A percentile compares a stretch with the other conserved stretches of the same genome.
phyloP scores from a whole-genome alignment of 2,888 invertebrate species.

The Lordiphosa andalusiaca region DNA sequence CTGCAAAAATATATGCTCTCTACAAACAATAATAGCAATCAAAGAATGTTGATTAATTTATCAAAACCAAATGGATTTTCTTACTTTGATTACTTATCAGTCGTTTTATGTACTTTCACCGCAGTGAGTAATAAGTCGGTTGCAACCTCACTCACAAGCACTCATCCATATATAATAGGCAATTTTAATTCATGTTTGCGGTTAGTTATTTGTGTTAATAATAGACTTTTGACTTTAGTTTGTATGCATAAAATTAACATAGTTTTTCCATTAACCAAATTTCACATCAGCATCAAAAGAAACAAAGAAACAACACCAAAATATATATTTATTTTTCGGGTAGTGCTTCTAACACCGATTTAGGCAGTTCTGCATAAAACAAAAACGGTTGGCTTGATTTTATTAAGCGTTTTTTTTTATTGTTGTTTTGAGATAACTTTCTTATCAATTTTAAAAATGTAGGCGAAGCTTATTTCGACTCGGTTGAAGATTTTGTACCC shows the following conservation, averaged over 20 bases:
- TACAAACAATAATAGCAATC: background rate
- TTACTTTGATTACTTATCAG: no score
- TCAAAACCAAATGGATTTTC: background rate
- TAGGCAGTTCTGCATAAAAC: no score
- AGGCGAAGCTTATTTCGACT: no score
- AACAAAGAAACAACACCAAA: background rate
- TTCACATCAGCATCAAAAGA: slow-evolving; percentile 11
- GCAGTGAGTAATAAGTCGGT: no score
- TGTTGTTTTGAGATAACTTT: no score
- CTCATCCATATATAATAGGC: slow-evolving; percentile 21
- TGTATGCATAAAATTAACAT: slow-evolving; percentile 51
- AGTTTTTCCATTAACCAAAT: slow-evolving; percentile 49
- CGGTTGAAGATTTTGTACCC: no score
- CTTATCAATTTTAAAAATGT: no score
- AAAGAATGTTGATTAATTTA: background rate
- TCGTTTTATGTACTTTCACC: no score
- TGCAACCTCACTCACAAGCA: slow-evolving; percentile 4
- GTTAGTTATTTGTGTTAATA: slow-evolving; percentile 39
- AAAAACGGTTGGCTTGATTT: no score
- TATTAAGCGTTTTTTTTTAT: no score
- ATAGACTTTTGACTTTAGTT: slow-evolving; percentile 23
- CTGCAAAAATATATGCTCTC: no score
- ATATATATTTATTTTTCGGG: background rate
- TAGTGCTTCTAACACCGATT: background rate
- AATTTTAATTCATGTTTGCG: slow-evolving; percentile 47